phyloP scores from a whole-genome alignment of 2,113 vertebrate species.

The Tetrao urogallus region DNA sequence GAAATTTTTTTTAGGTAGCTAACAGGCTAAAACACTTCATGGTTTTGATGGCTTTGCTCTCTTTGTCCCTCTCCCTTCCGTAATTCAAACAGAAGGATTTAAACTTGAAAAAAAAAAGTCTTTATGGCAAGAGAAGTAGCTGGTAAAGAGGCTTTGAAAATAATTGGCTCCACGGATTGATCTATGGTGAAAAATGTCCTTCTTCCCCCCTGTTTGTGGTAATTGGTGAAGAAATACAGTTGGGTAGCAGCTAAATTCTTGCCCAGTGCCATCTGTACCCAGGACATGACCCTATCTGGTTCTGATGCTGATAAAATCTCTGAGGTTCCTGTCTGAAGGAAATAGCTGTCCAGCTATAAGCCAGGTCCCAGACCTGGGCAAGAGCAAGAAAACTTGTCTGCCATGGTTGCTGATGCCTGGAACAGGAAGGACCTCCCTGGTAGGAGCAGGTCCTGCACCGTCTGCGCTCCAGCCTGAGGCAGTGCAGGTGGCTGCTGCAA shows the following conservation, averaged over 20 bases:
- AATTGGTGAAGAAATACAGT: not conserved
- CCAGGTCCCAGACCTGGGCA: not conserved
- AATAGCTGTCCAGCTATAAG: not conserved
- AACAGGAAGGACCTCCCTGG: not conserved
- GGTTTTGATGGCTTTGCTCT: not conserved
- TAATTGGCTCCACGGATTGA: not conserved
- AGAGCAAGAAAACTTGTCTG: not conserved
- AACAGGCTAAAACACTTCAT: not conserved
- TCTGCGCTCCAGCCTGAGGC: not conserved
- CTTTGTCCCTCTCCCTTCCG: not conserved
- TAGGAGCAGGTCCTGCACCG: fast-evolving
- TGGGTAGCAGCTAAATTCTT: not conserved
- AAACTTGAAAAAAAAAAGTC: not conserved
- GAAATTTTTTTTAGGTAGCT: not conserved
- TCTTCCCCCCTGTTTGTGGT: not conserved
- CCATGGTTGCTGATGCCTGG: slow-evolving; percentile 3
- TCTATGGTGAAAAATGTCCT: not conserved
- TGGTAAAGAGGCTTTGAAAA: not conserved
- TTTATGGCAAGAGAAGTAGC: not conserved
- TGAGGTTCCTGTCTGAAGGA: not conserved
- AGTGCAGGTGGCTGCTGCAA: not conserved
- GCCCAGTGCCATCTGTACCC: not conserved
- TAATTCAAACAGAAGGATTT: not conserved
- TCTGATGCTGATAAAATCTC: not conserved
- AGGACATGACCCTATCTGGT: not conserved